A percentile compares a stretch with the other conserved stretches of the same genome.
phyloP scores from a whole-genome alignment of 2,888 invertebrate species.

The Drosophila stalkeri region DNA sequence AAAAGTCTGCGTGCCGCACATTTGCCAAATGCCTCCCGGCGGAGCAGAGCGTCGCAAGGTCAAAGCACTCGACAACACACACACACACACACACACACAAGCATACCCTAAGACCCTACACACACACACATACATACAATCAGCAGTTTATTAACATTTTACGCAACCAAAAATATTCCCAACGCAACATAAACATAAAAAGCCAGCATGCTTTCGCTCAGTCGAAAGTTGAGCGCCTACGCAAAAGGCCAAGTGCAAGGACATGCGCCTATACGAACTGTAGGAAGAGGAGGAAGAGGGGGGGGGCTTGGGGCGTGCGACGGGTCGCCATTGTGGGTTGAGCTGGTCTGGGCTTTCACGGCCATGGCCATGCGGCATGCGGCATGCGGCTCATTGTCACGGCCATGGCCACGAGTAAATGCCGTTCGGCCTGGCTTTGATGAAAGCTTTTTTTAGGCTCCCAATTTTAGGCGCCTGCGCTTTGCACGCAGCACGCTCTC shows the following conservation, averaged over 20 bases:
- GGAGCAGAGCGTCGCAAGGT: conserved; percentile 75
- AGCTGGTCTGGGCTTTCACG: conserved; percentile 46
- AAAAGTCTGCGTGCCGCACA: conserved; percentile 74
- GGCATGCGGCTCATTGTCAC: conserved; percentile 69
- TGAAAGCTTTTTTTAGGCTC: conserved; percentile 56
- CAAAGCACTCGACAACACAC: conserved; percentile 72
- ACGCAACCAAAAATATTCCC: conserved; percentile 60
- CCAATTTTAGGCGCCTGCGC: conserved; percentile 46
- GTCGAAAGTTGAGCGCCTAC: conserved; percentile 53
- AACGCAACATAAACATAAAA: conserved; percentile 60
- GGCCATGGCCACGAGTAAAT: conserved; percentile 65
- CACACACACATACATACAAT: not conserved
- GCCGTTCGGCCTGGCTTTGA: conserved; percentile 47
- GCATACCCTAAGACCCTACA: not conserved
- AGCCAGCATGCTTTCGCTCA: conserved; percentile 6
- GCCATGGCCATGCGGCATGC: conserved; percentile 69
- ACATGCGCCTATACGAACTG: conserved; percentile 37
- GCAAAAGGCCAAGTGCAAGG: conserved; percentile 79
- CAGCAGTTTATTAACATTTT: conserved; percentile 78
- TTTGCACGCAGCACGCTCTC: conserved; percentile 35
- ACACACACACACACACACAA: conserved; percentile 10
- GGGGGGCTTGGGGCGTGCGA: not conserved
- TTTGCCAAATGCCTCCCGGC: conserved; percentile 76
- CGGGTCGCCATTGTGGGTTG: not conserved
- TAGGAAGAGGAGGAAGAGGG: too few relatives aligned